Evolutionary conservation across 2,888 invertebrate species (phyloP).

Genomic region (Aspidapion aeneum): DNA sequence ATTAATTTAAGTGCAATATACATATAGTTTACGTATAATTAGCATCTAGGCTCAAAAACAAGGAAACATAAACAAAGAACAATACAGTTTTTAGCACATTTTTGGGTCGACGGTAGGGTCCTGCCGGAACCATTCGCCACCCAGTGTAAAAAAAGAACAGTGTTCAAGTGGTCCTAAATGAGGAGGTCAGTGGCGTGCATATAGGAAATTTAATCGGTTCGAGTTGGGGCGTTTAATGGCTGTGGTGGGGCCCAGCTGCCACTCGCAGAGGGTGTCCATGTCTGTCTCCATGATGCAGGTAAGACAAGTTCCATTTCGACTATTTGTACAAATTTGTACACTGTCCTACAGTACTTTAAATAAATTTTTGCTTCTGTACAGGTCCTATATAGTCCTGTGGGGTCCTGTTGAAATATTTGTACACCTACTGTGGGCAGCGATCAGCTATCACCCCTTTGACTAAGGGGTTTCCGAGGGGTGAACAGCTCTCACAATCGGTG

Average conservation of each 20-base stretch:
- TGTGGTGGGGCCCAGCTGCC: constrained; percentile 85
- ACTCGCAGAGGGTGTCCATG: constrained; percentile 81
- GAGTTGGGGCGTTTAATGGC: constrained; percentile 60
- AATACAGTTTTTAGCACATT: neutral
- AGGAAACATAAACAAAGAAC: neutral
- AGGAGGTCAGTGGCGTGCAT: neutral
- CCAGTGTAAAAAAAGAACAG: neutral
- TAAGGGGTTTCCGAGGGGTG: too few species aligned
- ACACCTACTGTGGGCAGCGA: too few species aligned
- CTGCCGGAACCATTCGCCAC: neutral
- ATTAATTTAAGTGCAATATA: neutral
- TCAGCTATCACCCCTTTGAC: too few species aligned
- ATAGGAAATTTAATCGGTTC: neutral
- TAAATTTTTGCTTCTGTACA: too few species aligned
- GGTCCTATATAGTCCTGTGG: too few species aligned
- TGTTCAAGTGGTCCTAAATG: neutral
- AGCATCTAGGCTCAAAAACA: neutral
- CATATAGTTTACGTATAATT: neutral
- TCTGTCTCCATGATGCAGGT: constrained; percentile 75
- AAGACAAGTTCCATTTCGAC: constrained; percentile 66
- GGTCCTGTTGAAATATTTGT: too few species aligned
- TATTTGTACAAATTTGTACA: too few species aligned
- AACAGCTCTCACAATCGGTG: too few species aligned
- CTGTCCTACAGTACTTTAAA: too few species aligned
- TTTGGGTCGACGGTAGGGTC: neutral